phyloP scores from a whole-genome alignment of 2,797 vertebrate genomes.

The Eulemur rubriventer region DNA sequence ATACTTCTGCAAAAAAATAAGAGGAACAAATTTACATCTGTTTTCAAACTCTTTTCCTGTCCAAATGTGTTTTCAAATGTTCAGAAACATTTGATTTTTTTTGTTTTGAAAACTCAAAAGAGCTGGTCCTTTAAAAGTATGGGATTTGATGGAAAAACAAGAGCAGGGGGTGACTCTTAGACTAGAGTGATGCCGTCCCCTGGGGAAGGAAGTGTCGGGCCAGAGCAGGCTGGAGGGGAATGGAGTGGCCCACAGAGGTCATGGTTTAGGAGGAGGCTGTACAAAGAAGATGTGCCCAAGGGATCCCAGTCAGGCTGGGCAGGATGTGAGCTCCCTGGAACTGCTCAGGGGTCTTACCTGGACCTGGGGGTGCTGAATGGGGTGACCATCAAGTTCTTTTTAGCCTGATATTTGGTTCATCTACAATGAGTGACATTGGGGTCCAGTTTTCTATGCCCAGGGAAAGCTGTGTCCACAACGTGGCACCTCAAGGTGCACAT shows the following conservation, averaged over 20 bases:
- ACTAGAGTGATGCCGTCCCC: background rate
- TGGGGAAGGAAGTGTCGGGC: background rate
- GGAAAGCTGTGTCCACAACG: background rate
- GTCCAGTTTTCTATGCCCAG: background rate
- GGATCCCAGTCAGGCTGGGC: background rate
- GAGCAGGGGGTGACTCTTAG: background rate
- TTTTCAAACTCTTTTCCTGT: slow-evolving; percentile 7
- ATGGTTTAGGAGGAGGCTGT: background rate
- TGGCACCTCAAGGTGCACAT: background rate
- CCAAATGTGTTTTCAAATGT: slow-evolving; percentile 1
- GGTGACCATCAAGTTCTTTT: background rate
- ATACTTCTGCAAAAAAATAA: background rate
- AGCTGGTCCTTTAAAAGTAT: background rate
- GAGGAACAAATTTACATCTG: background rate
- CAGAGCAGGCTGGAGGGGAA: background rate
- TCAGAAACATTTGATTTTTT: background rate
- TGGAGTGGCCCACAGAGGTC: background rate
- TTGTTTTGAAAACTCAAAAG: background rate
- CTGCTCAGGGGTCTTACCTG: background rate
- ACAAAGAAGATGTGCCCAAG: background rate
- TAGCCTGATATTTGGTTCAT: background rate
- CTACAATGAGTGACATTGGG: background rate
- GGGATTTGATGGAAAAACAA: background rate
- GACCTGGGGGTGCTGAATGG: background rate
- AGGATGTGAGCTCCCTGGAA: background rate